Base-by-base conservation (phyloP, 2,888 invertebrate species). In the Sphecodes monilicornis region DNA sequence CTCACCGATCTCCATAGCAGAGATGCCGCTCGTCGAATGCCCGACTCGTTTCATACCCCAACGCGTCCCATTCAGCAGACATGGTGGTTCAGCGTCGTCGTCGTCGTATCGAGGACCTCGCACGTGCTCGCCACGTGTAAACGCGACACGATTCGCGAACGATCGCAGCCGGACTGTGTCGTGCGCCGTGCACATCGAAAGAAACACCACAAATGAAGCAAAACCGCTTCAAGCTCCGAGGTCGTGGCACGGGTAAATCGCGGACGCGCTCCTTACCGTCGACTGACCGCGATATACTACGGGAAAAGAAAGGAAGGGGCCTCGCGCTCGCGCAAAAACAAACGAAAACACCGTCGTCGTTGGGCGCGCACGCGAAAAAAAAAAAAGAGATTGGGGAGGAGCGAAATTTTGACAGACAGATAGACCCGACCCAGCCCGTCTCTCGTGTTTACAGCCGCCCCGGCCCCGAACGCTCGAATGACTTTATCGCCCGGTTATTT, bases 401-500 rank as follows among this genome's bases (percentile, higher is more conserved):
- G 26, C 26, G 18, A 76, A 64, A 57, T 57, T 76, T 79, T 26
- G 78, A 69, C 72, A 46, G 60, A n/a, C n/a, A 54, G 46, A 60
- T 69, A 50, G 82, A 22, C 22, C 8, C 50, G 50, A 8, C 50
- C 46, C 46, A 5, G 6, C 46, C 22, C 50, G 50, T 22, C 22
- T 22, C 22, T 50, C 50, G 46, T 43, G 72, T 29, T 26, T 18
- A 5, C n/a, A 32, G 64, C n/a, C n/a, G n/a, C n/a, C n/a, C 54
- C n/a, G 69, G 57, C 79, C 76, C 43, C 80, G 76, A 18, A 39
- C 50, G 73, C 77, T 80, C 86, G 84, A 86, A 81, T 88, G 82
- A 84, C 89, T 91, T 92, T 92, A 92, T 92, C 92, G 88, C 75
- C 78, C 75, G 80, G 81, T 88, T 91, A 90, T 89, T 90, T 89